Evolutionary conservation across 1,140 invertebrate genomes (phyloP).

Genomic region (Pogonus chalceus): DNA sequence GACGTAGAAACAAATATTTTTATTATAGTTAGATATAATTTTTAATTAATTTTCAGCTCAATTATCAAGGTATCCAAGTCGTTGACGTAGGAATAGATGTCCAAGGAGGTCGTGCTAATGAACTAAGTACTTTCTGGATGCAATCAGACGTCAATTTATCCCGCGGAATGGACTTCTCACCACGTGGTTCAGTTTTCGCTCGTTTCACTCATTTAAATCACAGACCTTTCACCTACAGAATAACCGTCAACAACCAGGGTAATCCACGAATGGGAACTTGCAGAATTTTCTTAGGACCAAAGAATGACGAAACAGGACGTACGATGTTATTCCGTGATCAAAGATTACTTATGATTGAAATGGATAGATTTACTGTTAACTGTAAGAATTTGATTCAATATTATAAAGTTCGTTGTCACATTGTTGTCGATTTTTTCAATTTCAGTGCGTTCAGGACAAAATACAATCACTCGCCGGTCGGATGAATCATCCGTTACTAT

Average conservation of each 20-base stretch:
- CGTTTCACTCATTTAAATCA: conserved; percentile 55
- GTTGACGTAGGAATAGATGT: conserved; percentile 17
- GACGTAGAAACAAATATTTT: not conserved
- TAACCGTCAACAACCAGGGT: conserved; percentile 34
- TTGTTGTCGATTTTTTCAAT: conserved; percentile 3
- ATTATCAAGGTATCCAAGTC: conserved; percentile 24
- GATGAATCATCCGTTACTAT: conserved; percentile 52
- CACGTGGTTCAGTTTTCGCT: conserved; percentile 36
- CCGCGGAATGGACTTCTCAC: conserved; percentile 40
- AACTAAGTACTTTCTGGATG: conserved; percentile 40
- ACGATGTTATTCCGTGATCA: conserved; percentile 41
- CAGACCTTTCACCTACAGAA: conserved; percentile 46
- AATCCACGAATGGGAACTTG: conserved; percentile 41
- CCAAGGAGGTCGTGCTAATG: conserved; percentile 22
- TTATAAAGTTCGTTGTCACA: not conserved
- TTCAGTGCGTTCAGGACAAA: conserved; percentile 23
- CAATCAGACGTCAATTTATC: conserved; percentile 39
- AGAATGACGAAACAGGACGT: conserved; percentile 42
- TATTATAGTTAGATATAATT: not conserved
- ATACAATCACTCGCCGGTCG: conserved; percentile 44
- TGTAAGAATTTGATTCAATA: conserved; percentile 31
- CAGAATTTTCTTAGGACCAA: conserved; percentile 49
- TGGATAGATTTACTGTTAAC: conserved; percentile 44
- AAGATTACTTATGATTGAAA: conserved; percentile 43
- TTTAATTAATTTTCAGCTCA: conserved; percentile 18